These are phyloP conservation scores for Alosa alosa DNA, from an alignment of 2,113 vertebrate species.

Conservation along the genomic window DNA sequence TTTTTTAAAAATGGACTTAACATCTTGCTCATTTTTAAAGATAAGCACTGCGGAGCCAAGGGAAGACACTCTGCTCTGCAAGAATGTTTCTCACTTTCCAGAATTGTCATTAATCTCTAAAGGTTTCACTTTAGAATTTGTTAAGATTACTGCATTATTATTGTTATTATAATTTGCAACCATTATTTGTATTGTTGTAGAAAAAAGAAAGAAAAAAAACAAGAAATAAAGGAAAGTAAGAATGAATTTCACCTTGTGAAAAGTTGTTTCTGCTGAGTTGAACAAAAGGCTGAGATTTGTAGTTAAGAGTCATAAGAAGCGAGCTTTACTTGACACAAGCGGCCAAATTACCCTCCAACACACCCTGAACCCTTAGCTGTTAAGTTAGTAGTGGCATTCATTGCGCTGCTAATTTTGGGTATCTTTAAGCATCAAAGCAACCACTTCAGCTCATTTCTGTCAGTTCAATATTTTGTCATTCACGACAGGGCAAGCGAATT, in stretches of 20 bases:
- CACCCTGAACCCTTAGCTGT: no score
- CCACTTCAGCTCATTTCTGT: no score
- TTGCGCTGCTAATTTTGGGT: neutral
- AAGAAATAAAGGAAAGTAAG: neutral
- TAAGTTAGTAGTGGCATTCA: neutral
- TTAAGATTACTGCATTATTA: neutral
- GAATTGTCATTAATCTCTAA: conserved; percentile 70
- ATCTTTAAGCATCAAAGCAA: no score
- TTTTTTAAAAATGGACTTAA: conserved; percentile 64
- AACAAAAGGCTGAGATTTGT: neutral
- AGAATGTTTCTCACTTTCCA: conserved; percentile 67
- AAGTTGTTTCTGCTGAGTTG: neutral
- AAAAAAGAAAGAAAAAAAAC: neutral
- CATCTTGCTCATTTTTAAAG: conserved; percentile 49
- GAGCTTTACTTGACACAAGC: neutral
- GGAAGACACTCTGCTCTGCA: conserved; percentile 31
- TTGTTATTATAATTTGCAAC: neutral
- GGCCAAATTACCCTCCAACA: neutral
- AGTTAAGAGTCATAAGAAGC: neutral
- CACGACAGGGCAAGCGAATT: no score
- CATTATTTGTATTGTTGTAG: neutral
- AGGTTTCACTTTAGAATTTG: conserved; percentile 73
- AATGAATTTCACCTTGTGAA: neutral
- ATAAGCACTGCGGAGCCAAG: conserved; percentile 20
- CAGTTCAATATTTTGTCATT: no score